phyloP scores from a whole-genome alignment of 2,888 invertebrate genomes.

The Melinaea menophilus region DNA sequence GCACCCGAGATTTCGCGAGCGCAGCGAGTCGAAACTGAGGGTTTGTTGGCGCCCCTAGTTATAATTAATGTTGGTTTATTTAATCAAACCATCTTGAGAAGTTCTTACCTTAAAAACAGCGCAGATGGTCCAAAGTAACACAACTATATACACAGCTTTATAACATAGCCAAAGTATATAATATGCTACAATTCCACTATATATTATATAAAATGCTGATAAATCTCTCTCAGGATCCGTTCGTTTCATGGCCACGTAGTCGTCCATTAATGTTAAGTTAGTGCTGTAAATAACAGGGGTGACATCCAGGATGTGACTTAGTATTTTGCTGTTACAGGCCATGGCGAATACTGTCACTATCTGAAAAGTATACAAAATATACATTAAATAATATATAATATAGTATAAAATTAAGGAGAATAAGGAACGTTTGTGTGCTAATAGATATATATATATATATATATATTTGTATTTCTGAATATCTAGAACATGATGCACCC shows the following conservation, averaged over 20 bases:
- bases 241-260: background rate
- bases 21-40: too few species aligned
- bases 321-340: conserved; percentile 11
- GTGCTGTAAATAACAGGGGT: background rate
- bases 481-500: too few species aligned
- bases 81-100: too few species aligned
- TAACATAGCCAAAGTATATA: conserved; percentile 23
- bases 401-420: too few species aligned
- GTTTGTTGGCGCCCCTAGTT: too few species aligned
- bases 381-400: too few species aligned
- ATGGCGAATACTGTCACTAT: conserved; percentile 1
- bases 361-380: conserved; percentile 13
- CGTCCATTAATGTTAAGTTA: conserved; percentile 13
- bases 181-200: conserved; percentile 14
- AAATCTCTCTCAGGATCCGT: conserved; percentile 4
- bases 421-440: too few species aligned
- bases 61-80: too few species aligned
- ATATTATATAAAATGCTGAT: conserved; percentile 6
- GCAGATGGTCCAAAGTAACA: conserved; percentile 18
- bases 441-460: too few species aligned
- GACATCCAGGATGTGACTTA: conserved; percentile 10
- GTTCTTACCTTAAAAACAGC: conserved; percentile 26
- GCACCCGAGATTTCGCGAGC: too few species aligned
- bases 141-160: conserved; percentile 21
- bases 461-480: too few species aligned